Evolutionary conservation across 2,888 invertebrate species (phyloP).

Genomic region (Andrena hattorfiana): DNA sequence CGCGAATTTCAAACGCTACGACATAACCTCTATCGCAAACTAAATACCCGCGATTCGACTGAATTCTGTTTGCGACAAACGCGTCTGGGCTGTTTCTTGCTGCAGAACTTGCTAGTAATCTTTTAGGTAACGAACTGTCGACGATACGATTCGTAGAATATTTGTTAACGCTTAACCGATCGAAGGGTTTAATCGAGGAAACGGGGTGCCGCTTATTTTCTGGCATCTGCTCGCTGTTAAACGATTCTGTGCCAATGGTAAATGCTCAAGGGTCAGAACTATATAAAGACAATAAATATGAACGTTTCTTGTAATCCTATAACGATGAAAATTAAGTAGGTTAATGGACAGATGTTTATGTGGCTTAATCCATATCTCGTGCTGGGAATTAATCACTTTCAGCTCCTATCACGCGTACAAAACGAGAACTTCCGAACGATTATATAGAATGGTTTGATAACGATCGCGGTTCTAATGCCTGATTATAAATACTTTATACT

Average conservation of each 20-base stretch:
- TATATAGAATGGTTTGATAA: constrained; percentile 47
- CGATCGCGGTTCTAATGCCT: constrained; percentile 37
- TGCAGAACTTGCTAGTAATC: neutral
- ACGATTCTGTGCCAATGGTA: constrained; percentile 10
- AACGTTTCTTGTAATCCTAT: constrained; percentile 62
- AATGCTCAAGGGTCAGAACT: constrained; percentile 48
- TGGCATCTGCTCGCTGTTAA: neutral
- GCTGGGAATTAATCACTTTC: constrained; percentile 56
- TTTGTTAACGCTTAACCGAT: neutral
- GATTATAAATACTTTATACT: constrained; percentile 54
- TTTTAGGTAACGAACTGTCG: neutral
- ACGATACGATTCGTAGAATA: neutral
- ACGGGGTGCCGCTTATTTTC: neutral
- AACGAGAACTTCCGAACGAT: constrained; percentile 47
- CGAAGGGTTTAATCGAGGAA: neutral
- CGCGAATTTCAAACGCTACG: constrained; percentile 1
- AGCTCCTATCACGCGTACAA: constrained; percentile 58
- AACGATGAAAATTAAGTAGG: constrained; percentile 38
- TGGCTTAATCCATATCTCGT: constrained; percentile 56
- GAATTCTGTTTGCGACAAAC: neutral
- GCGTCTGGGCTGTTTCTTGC: neutral
- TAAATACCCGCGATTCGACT: neutral
- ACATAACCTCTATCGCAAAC: neutral
- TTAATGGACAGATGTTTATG: constrained; percentile 45
- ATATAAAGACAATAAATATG: constrained; percentile 64